Evolutionary conservation across 2,888 invertebrate genomes (phyloP).

Genomic region (Drosophila nr. perissopoda): DNA sequence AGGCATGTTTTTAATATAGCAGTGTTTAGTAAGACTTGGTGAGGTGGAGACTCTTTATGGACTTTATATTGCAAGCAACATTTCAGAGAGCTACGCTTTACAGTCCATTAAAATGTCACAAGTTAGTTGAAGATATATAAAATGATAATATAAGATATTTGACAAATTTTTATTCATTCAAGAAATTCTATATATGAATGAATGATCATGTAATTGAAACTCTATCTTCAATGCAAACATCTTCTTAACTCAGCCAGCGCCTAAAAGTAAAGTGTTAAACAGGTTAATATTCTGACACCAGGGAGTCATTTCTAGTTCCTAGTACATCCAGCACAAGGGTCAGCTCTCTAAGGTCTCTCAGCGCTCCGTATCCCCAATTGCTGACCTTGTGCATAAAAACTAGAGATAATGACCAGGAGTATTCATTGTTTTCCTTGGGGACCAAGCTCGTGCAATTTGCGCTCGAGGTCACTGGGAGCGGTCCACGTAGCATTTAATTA

Average conservation of each 20-base stretch:
- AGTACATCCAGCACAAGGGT: conserved; percentile 42
- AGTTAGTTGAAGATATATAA: background rate
- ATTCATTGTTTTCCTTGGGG: conserved; percentile 52
- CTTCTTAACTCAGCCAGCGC: background rate
- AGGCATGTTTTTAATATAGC: background rate
- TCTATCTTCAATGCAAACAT: background rate
- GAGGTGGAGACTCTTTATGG: background rate
- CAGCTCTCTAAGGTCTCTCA: conserved; percentile 56
- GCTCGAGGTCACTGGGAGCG: conserved; percentile 54
- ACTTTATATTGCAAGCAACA: background rate
- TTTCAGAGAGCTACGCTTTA: background rate
- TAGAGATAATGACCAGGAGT: conserved; percentile 52
- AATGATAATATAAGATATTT: background rate
- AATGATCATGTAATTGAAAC: background rate
- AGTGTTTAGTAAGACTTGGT: background rate
- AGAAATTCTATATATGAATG: background rate
- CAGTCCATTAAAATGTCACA: background rate
- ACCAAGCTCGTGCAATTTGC: conserved; percentile 48
- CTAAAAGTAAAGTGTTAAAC: background rate
- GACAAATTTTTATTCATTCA: background rate
- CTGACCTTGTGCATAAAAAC: conserved; percentile 65
- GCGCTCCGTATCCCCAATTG: conserved; percentile 24
- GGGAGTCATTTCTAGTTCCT: conserved; percentile 19
- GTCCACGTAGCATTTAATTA: conserved; percentile 63
- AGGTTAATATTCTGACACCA: conserved; percentile 3